These are phyloP conservation scores for Sipha maydis DNA, from an alignment of 2,888 invertebrate genomes.

Conservation along the genomic window DNA sequence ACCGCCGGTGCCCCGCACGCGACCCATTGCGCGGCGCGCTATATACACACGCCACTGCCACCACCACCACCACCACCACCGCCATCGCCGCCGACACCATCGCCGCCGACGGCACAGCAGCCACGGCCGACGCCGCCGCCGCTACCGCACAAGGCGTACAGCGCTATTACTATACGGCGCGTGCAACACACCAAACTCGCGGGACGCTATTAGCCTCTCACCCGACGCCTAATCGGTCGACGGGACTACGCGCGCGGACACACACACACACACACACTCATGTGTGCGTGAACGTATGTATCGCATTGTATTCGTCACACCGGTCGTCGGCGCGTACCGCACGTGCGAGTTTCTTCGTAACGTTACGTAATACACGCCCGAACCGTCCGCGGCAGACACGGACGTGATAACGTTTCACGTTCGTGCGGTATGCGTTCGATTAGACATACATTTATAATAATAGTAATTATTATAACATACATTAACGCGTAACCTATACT, in stretches of 20 bases:
- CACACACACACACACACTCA: not conserved
- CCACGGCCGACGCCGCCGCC: slow-evolving; percentile 12
- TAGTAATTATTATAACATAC: not conserved
- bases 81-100: not conserved
- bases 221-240: slow-evolving; percentile 32
- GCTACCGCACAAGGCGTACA: slow-evolving; percentile 6
- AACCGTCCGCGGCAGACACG: not conserved
- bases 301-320: not conserved
- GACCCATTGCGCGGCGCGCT: slow-evolving; percentile 14
- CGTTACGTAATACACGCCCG: too few species aligned
- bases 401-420: not conserved
- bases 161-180: slow-evolving; percentile 17
- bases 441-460: slow-evolving; percentile 11
- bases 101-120: slow-evolving; percentile 14
- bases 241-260: slow-evolving; percentile 2
- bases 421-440: not conserved
- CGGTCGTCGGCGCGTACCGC: not conserved
- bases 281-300: not conserved
- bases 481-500: not conserved
- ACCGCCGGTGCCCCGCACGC: slow-evolving; percentile 24
- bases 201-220: slow-evolving; percentile 38
- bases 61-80: not conserved
- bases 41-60: slow-evolving; percentile 24
- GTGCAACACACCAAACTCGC: slow-evolving; percentile 43
- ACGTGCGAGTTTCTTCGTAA: not conserved